These are phyloP conservation scores for Orchesella cincta DNA, from an alignment of 1,140 invertebrate genomes.

Conservation along the genomic window DNA sequence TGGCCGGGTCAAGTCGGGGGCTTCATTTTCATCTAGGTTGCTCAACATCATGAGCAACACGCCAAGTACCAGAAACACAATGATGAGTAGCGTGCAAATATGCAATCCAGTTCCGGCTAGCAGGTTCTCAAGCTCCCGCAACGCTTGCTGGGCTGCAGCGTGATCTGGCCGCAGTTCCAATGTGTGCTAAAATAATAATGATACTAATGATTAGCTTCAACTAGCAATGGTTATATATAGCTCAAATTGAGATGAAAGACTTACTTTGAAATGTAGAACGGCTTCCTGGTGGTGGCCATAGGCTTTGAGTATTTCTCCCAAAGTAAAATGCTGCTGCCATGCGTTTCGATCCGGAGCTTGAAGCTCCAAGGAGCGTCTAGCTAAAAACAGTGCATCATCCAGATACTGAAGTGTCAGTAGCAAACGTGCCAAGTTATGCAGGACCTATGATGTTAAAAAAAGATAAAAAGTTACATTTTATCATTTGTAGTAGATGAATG, in stretches of 20 bases:
- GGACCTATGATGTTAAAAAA: slow-evolving; percentile 58
- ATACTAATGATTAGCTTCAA: neutral
- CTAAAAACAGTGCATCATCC: slow-evolving; percentile 84
- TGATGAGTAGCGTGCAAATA: slow-evolving; percentile 80
- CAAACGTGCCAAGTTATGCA: slow-evolving; percentile 80
- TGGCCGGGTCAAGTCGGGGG: slow-evolving; percentile 63
- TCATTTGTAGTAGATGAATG: neutral
- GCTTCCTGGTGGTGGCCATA: slow-evolving; percentile 83
- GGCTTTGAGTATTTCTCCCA: slow-evolving; percentile 78
- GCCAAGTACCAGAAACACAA: slow-evolving; percentile 76
- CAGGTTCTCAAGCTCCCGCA: slow-evolving; percentile 76
- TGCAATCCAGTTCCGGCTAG: slow-evolving; percentile 70
- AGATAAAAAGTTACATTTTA: too few relatives aligned
- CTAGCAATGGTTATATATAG: neutral
- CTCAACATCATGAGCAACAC: slow-evolving; percentile 78
- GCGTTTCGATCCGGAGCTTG: slow-evolving; percentile 79
- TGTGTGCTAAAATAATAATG: slow-evolving; percentile 63
- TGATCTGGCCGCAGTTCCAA: slow-evolving; percentile 78
- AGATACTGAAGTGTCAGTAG: slow-evolving; percentile 81
- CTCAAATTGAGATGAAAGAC: neutral
- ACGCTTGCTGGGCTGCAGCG: slow-evolving; percentile 71
- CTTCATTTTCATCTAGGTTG: slow-evolving; percentile 66
- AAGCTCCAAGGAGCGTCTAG: slow-evolving; percentile 69
- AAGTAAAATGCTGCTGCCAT: slow-evolving; percentile 86
- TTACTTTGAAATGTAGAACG: slow-evolving; percentile 63